Base-by-base conservation (phyloP, 2,888 invertebrate genomes). In the Pseudococcus viburni region DNA sequence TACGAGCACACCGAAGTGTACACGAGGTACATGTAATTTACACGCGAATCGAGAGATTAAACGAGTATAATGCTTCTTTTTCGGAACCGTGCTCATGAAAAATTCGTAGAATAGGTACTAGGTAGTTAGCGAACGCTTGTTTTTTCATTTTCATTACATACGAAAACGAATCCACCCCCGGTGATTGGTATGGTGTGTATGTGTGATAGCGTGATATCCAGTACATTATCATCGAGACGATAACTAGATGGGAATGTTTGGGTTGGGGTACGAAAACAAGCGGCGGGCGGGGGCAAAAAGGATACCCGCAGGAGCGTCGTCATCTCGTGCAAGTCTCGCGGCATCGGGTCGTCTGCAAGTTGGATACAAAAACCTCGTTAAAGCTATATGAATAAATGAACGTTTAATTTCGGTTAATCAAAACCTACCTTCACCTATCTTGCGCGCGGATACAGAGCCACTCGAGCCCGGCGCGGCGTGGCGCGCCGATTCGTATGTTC, bases 391-490 rank as follows among this genome's bases (percentile, higher is more conserved):
- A 73, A 73, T 73, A 73, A 73, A 73, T 73, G 68, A 73, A 73
- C 68, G 68, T 73, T 73, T 73, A 73, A 73, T 73, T 73, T 73
- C 33, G 68, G 68, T 73, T 73, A 73, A 73, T 73, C 68, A 73
- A 33, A 73, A 73, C 0, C 68, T 73, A 59, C 59, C 59, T 9
- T 12, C 51, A 12, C 9, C 59, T 59, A 26, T 26, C 68, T 73
- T 33, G 15, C 33, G 26, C 26, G 68, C 68, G 26, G 33, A 33
- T 59, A 33, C 33, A 12, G 11, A 26, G 68, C 7, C 59, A 19
- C 15, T 73, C 33, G 68, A 11, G 26, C 33, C 33, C 59, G 6
- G n/a, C 19, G 5, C 59, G 26, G 26, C 19, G 5, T n/a, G 26
- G 26, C 26, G 26, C 26, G 3, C 9, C 59, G 19, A 0, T 59